Conservation (phyloP, 1,140 invertebrate species). For the Drosophila burlai region DNA sequence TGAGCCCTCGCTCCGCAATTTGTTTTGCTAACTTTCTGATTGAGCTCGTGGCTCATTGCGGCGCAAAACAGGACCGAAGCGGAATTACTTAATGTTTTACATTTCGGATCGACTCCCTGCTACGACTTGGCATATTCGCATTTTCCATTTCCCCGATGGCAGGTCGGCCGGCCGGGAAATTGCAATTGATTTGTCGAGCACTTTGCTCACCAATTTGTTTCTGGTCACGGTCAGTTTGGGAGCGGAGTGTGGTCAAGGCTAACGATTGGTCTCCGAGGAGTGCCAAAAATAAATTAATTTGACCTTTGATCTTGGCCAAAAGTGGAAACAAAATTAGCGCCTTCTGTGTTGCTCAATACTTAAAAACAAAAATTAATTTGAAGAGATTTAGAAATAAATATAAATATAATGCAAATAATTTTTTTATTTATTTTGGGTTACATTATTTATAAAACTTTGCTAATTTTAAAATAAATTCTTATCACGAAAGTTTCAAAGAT, state of each 20-base stretch:
- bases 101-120: conserved; percentile 46
- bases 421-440: not conserved
- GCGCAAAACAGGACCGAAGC: conserved; percentile 56
- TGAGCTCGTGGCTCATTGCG: conserved; percentile 66
- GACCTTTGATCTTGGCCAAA: conserved; percentile 31
- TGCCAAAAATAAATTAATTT: not conserved
- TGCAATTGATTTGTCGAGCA: conserved; percentile 77
- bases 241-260: conserved; percentile 52
- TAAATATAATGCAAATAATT: no score
- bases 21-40: conserved; percentile 81
- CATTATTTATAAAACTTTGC: not conserved
- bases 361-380: not conserved
- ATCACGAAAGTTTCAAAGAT: not conserved
- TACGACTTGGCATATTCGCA: conserved; percentile 3
- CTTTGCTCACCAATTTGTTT: conserved; percentile 74
- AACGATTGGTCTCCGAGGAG: conserved; percentile 1
- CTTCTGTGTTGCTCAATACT: not conserved
- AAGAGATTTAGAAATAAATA: not conserved
- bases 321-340: conserved; percentile 34
- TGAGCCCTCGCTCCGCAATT: conserved; percentile 68
- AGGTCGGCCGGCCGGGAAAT: conserved; percentile 58
- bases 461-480: not conserved
- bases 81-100: conserved; percentile 78
- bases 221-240: conserved; percentile 68
- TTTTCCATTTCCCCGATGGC: conserved; percentile 17